Evolutionary conservation across 2,797 vertebrate genomes (phyloP).

Genomic region (Amazona ochrocephala): DNA sequence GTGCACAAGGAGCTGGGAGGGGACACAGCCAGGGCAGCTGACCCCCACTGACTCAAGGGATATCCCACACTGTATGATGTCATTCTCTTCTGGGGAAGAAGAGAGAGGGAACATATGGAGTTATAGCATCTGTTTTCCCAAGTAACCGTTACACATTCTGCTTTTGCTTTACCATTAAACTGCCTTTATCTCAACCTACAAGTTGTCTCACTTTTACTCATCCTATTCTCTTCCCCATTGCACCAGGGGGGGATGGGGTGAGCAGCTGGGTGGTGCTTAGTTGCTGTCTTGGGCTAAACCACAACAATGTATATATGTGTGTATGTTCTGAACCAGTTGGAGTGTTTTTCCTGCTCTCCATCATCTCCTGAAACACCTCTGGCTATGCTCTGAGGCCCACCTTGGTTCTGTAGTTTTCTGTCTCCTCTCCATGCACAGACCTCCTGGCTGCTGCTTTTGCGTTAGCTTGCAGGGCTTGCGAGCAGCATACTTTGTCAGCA

Average conservation of each 20-base stretch:
- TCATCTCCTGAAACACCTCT: neutral
- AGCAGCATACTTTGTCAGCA: neutral
- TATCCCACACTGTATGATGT: too few species aligned
- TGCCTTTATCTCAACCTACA: too few species aligned
- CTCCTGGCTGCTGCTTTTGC: neutral
- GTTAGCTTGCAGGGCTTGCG: neutral
- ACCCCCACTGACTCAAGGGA: neutral
- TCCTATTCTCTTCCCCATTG: neutral
- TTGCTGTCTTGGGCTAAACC: neutral
- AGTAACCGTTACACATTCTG: neutral
- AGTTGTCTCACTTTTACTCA: neutral
- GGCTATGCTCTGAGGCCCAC: neutral
- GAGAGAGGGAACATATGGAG: neutral
- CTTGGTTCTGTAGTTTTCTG: neutral
- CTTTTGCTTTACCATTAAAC: neutral
- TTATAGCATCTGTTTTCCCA: neutral
- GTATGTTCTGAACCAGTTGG: neutral
- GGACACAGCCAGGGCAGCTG: neutral
- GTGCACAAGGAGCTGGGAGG: neutral
- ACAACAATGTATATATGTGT: too few species aligned
- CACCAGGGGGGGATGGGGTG: too few species aligned
- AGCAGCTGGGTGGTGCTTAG: neutral
- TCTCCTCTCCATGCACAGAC: neutral
- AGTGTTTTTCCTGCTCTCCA: neutral
- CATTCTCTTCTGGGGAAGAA: neutral